phyloP scores from a whole-genome alignment of 2,888 invertebrate genomes.

The Dicycla oo region DNA sequence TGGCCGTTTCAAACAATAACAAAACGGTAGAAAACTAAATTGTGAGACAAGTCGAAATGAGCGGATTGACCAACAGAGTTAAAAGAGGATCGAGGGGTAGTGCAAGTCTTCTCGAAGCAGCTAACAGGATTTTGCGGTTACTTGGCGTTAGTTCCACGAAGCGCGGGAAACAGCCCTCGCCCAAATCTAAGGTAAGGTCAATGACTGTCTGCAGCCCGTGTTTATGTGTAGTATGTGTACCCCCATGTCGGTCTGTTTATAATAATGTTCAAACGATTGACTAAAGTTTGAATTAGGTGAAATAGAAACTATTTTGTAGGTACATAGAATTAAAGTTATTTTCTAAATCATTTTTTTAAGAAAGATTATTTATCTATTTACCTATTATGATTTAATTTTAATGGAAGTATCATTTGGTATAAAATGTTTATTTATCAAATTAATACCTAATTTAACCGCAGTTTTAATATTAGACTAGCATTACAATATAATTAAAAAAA shows the following conservation, averaged over 20 bases:
- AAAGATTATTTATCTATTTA: too few species aligned
- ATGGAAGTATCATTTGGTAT: background rate
- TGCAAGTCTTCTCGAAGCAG: slow-evolving; percentile 89
- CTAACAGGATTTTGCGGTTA: slow-evolving; percentile 89
- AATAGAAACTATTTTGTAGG: slow-evolving; percentile 5
- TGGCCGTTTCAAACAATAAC: slow-evolving; percentile 82
- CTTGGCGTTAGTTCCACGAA: slow-evolving; percentile 89
- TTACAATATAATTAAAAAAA: slow-evolving; percentile 2
- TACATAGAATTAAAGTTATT: slow-evolving; percentile 4
- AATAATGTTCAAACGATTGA: slow-evolving; percentile 19
- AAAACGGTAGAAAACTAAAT: slow-evolving; percentile 80
- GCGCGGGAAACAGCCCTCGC: slow-evolving; percentile 90
- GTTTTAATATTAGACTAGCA: background rate
- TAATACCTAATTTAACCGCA: background rate
- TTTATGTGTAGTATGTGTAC: slow-evolving; percentile 66
- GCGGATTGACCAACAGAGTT: slow-evolving; percentile 89
- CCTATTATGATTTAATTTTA: background rate
- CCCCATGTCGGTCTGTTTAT: slow-evolving; percentile 60
- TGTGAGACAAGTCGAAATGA: slow-evolving; percentile 88
- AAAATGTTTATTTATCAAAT: slow-evolving; percentile 2
- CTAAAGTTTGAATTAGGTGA: background rate
- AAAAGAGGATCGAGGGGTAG: slow-evolving; percentile 90
- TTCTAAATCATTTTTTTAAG: background rate
- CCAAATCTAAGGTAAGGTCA: slow-evolving; percentile 90
- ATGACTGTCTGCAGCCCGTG: slow-evolving; percentile 78